A percentile compares a stretch with the other conserved stretches of the same genome.
Conservation (phyloP, 2,113 vertebrate species). For the Campylomormyrus numenius region DNA sequence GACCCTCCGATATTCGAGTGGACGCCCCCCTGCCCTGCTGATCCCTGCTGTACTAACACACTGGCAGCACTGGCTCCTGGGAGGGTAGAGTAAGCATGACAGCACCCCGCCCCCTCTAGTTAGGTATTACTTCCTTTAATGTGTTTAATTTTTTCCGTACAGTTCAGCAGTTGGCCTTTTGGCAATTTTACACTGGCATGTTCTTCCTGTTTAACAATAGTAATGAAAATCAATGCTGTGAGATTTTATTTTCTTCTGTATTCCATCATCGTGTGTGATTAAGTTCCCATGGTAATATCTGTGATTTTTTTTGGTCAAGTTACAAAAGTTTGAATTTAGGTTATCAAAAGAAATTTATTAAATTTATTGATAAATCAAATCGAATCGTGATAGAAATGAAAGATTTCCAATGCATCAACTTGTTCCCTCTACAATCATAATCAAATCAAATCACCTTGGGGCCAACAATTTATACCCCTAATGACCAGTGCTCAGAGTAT, state of each 20-base stretch:
- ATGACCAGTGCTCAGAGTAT: too few species aligned
- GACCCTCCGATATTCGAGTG: background rate
- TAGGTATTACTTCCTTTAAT: background rate
- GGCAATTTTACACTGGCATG: background rate
- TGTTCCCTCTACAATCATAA: too few species aligned
- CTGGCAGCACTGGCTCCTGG: background rate
- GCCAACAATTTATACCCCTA: too few species aligned
- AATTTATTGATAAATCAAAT: background rate
- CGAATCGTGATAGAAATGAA: background rate
- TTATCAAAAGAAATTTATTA: background rate
- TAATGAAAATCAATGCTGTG: background rate
- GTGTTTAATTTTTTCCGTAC: background rate
- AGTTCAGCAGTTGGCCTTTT: background rate
- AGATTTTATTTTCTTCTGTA: background rate
- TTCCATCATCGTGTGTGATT: background rate
- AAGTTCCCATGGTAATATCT: background rate
- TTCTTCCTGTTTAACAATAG: background rate
- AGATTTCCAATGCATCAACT: too few species aligned
- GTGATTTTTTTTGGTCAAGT: background rate
- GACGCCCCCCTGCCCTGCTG: background rate
- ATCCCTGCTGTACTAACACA: background rate
- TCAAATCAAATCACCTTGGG: too few species aligned
- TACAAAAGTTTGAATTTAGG: background rate
- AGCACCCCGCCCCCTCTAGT: background rate
- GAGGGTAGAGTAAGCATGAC: background rate